These are phyloP conservation scores for Limnephilus rhombicus DNA, from an alignment of 2,888 invertebrate genomes.

Conservation along the genomic window DNA sequence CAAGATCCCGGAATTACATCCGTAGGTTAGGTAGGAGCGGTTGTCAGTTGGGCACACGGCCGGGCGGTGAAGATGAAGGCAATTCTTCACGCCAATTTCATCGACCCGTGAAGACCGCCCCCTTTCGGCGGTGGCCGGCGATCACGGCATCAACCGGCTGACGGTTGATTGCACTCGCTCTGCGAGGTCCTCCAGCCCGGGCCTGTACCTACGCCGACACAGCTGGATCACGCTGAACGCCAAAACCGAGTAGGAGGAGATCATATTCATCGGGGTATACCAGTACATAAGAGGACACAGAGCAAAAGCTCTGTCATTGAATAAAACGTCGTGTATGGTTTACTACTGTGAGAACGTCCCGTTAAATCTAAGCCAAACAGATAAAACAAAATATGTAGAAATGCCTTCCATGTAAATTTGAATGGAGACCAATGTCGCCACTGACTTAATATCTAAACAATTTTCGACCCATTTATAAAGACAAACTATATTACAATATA, in stretches of 20 bases:
- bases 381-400: too few species aligned
- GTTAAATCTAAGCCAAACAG: too few species aligned
- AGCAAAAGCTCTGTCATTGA: too few species aligned
- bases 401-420: too few species aligned
- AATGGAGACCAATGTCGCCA: too few species aligned
- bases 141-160: neutral
- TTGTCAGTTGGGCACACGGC: constrained; percentile 13
- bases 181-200: neutral
- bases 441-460: too few species aligned
- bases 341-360: neutral
- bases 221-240: neutral
- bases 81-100: constrained; percentile 60
- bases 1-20: neutral
- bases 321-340: neutral
- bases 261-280: too few species aligned
- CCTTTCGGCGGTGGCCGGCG: constrained; percentile 30
- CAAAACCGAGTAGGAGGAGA: neutral
- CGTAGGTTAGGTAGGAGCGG: neutral
- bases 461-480: too few species aligned
- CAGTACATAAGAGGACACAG: too few species aligned
- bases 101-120: constrained; percentile 51
- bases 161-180: neutral
- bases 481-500: too few species aligned
- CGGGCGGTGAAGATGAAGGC: constrained; percentile 51
- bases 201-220: neutral